Conservation (phyloP, 2,797 vertebrate species). For the Heteromormyrus szaboi region DNA sequence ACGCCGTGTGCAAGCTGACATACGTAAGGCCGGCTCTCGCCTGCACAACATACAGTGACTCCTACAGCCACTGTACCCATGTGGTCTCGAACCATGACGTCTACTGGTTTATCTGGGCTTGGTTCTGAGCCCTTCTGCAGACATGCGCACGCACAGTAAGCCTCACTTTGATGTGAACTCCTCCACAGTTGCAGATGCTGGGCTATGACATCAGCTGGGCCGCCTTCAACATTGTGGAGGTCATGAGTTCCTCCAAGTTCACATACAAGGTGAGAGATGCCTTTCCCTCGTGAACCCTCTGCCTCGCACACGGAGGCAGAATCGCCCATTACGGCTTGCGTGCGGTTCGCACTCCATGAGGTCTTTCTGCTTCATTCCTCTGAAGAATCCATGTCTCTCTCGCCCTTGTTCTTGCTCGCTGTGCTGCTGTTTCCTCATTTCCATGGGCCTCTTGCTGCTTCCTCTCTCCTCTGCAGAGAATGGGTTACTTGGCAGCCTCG, state of each 20-base stretch:
- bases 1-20: constrained; percentile 95
- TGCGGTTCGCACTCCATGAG: not conserved
- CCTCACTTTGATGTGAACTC: not conserved
- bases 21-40: constrained; percentile 70
- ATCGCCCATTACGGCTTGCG: not conserved
- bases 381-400: not conserved
- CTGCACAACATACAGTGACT: not conserved
- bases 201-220: constrained; percentile 99
- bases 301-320: not conserved
- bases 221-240: constrained; percentile 97
- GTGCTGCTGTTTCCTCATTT: not conserved
- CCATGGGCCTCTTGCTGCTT: not conserved
- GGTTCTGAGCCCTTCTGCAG: not conserved
- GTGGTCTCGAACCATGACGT: not conserved
- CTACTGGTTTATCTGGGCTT: not conserved
- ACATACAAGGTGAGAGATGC: constrained; percentile 82
- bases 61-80: not conserved
- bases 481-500: constrained; percentile 92
- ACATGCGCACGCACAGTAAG: not conserved
- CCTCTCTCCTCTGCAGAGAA: constrained; percentile 63
- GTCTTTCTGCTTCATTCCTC: no score
- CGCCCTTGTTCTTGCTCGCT: not conserved
- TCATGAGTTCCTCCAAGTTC: constrained; percentile 99
- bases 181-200: constrained; percentile 89
- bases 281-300: no score